Conservation (phyloP, 2,797 vertebrate genomes). For the Pseudochirops cupreus region DNA sequence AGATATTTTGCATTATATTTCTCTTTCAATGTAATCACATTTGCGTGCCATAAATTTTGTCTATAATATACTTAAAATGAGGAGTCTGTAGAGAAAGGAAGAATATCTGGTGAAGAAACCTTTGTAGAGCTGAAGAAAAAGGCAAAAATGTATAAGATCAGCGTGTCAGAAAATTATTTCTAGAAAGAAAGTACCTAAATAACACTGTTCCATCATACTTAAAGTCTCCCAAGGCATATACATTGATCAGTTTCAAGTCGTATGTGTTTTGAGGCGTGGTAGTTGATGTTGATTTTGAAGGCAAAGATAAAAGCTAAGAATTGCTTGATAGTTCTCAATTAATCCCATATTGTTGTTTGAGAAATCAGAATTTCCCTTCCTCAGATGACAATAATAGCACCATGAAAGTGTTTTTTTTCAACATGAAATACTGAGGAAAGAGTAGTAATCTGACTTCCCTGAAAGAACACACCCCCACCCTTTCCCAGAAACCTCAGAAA, state of each 20-base stretch:
- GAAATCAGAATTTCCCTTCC: conserved; percentile 73
- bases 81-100: conserved; percentile 9
- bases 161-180: neutral
- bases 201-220: neutral
- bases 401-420: conserved; percentile 77
- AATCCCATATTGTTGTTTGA: conserved; percentile 71
- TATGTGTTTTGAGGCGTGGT: neutral
- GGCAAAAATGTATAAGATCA: neutral
- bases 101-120: neutral
- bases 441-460: conserved; percentile 72
- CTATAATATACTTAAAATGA: neutral
- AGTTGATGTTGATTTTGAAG: neutral
- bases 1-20: neutral
- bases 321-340: conserved; percentile 78
- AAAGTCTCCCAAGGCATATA: neutral
- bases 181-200: neutral
- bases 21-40: neutral
- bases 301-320: conserved; percentile 50
- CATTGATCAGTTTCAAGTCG: neutral
- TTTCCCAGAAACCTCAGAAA: conserved; percentile 75
- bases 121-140: neutral
- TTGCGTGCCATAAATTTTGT: neutral
- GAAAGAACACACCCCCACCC: conserved; percentile 66
- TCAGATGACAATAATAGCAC: conserved; percentile 77
- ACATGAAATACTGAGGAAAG: conserved; percentile 79